Evolutionary conservation across 2,888 invertebrate genomes (phyloP).

Genomic region (Acanthosoma haemorrhoidale): DNA sequence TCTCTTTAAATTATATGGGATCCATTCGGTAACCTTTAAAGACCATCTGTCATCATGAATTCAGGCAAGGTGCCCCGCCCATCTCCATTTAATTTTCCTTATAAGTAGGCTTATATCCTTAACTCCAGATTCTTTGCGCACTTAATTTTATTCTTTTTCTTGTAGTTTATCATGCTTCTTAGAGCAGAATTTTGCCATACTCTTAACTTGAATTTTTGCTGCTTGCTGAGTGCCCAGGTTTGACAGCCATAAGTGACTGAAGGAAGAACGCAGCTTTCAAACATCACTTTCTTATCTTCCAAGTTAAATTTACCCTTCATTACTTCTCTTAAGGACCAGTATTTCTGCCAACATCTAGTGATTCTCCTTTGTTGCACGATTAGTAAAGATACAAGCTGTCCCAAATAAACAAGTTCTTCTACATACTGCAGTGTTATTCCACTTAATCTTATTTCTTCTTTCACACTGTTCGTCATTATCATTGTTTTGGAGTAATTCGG

Average conservation of each 20-base stretch:
- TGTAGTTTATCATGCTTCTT: too few species aligned
- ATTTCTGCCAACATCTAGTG: neutral
- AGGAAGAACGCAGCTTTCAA: too few species aligned
- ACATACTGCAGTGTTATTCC: too few species aligned
- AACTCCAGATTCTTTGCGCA: neutral
- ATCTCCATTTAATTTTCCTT: too few species aligned
- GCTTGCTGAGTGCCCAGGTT: neutral
- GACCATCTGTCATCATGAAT: too few species aligned
- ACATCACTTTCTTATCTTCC: neutral
- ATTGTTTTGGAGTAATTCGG: neutral
- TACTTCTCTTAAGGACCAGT: neutral
- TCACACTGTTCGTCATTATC: neutral
- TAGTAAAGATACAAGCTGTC: neutral
- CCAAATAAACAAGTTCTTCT: neutral
- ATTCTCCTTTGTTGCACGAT: too few species aligned
- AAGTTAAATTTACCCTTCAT: neutral
- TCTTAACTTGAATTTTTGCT: neutral
- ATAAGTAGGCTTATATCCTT: neutral
- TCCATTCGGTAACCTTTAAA: too few species aligned
- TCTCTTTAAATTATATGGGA: too few species aligned
- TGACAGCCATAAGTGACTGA: neutral
- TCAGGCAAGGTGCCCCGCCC: too few species aligned
- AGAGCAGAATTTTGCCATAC: neutral
- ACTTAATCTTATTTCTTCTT: too few species aligned
- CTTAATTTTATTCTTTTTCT: neutral